Evolutionary conservation across 2,797 vertebrate genomes (phyloP).

Genomic region (Paguma larvata): DNA sequence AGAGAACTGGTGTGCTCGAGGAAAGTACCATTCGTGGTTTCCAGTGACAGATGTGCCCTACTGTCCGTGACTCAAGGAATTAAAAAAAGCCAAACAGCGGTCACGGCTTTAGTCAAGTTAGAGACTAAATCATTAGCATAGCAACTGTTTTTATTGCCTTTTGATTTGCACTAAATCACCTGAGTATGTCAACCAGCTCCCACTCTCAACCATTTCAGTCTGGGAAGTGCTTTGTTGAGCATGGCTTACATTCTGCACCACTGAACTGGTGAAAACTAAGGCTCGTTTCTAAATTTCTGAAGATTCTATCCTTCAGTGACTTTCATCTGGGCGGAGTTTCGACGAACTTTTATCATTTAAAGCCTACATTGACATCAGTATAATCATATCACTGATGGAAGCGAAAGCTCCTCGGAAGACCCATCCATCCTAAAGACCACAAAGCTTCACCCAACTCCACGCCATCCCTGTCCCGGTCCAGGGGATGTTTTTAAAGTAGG

Average conservation of each 20-base stretch:
- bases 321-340: slow-evolving; percentile 13
- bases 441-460: not conserved
- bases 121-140: not conserved
- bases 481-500: not conserved
- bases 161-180: slow-evolving; percentile 37
- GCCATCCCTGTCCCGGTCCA: not conserved
- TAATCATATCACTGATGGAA: not conserved
- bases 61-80: not conserved
- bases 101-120: not conserved
- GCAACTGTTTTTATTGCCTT: not conserved
- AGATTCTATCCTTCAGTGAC: not conserved
- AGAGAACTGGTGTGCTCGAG: not conserved
- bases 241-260: not conserved
- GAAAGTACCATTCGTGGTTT: not conserved
- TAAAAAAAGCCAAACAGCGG: not conserved
- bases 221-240: not conserved
- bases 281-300: not conserved
- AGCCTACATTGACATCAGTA: not conserved
- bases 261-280: not conserved
- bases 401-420: not conserved
- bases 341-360: not conserved
- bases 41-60: not conserved
- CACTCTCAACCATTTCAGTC: not conserved
- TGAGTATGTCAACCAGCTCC: not conserved
- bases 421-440: not conserved